phyloP scores from a whole-genome alignment of 2,797 vertebrate genomes.

The Lagorchestes hirsutus region DNA sequence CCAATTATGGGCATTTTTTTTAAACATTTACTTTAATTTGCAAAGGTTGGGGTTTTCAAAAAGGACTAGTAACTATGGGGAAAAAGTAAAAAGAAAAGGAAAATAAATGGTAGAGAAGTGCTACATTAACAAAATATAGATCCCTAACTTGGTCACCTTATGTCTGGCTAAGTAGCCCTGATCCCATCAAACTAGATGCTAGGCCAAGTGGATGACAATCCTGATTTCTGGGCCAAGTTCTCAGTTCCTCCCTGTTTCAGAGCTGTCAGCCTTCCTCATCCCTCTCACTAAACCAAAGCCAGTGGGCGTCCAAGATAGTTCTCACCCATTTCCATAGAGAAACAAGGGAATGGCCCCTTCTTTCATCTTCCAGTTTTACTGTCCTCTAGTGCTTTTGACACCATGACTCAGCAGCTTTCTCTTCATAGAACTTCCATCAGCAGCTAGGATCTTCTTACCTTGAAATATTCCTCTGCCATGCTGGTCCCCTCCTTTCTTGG shows the following conservation, averaged over 20 bases:
- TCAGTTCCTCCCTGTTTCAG: not conserved
- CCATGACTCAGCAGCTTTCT: not conserved
- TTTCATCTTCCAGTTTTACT: not conserved
- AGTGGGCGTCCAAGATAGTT: not conserved
- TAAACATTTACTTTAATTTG: not conserved
- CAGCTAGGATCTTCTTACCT: not conserved
- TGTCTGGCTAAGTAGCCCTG: not conserved
- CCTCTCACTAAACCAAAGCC: not conserved
- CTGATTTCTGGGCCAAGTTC: not conserved
- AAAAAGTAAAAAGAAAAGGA: not conserved
- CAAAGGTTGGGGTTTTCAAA: not conserved
- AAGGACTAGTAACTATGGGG: not conserved
- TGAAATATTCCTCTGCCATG: not conserved
- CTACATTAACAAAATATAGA: not conserved
- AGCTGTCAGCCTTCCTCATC: not conserved
- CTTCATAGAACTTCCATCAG: not conserved
- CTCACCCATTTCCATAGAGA: not conserved
- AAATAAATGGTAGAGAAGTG: not conserved
- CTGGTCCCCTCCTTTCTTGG: not conserved
- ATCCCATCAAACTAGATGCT: not conserved
- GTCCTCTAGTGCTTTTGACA: not conserved
- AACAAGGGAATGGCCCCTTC: not conserved
- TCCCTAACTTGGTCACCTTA: not conserved
- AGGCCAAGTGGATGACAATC: not conserved
- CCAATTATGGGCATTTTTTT: not conserved